Evolutionary conservation across 1,140 invertebrate species (phyloP).

Genomic region (Cheumatopsyche charites): DNA sequence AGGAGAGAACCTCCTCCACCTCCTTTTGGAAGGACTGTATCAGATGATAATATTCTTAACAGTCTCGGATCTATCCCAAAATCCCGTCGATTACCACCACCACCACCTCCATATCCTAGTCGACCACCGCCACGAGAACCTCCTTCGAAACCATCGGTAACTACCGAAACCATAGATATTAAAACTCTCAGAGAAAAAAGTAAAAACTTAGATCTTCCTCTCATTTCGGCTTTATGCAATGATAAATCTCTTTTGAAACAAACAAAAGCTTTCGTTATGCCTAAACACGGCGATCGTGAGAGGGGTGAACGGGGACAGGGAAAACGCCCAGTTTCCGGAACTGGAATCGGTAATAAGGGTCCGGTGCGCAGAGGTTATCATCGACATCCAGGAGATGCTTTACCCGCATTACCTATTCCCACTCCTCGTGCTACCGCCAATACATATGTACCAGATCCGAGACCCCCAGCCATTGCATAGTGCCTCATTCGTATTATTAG

Average conservation of each 20-base stretch:
- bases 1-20: constrained; percentile 60
- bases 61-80: constrained; percentile 56
- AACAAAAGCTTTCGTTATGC: constrained; percentile 80
- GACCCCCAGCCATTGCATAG: constrained; percentile 44
- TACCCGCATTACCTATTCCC: constrained; percentile 41
- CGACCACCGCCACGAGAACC: constrained; percentile 78
- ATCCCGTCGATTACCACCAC: constrained; percentile 73
- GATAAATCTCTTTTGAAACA: constrained; percentile 84
- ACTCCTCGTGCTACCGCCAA: constrained; percentile 43
- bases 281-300: constrained; percentile 59
- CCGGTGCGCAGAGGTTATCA: constrained; percentile 39
- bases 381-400: constrained; percentile 45
- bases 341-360: constrained; percentile 19
- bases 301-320: constrained; percentile 16
- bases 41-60: constrained; percentile 79
- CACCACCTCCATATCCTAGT: constrained; percentile 62
- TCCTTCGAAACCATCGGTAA: constrained; percentile 19
- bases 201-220: constrained; percentile 82
- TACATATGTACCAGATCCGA: constrained; percentile 46
- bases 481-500: constrained; percentile 23
- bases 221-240: constrained; percentile 89
- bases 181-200: constrained; percentile 83
- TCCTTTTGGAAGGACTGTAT: constrained; percentile 70
- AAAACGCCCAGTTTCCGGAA: constrained; percentile 1
- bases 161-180: constrained; percentile 72